These are phyloP conservation scores for Carapus acus DNA, from an alignment of 2,797 vertebrate genomes.

Conservation along the genomic window DNA sequence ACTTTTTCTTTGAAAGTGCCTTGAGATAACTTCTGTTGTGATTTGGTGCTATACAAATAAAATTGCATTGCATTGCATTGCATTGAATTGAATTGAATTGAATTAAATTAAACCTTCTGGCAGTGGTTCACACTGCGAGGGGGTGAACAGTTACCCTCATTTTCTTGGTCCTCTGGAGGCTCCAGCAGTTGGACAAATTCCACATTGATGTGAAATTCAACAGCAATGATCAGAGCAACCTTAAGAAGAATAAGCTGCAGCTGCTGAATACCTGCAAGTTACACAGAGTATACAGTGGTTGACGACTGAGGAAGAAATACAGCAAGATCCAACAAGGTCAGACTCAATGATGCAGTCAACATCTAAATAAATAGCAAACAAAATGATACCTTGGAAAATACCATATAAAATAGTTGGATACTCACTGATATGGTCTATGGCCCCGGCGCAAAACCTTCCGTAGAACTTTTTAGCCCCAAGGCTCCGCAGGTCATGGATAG, in stretches of 20 bases:
- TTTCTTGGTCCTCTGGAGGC: slow-evolving; percentile 90
- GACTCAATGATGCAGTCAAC: not conserved
- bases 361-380: too few species aligned
- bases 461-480: slow-evolving; percentile 97
- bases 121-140: slow-evolving; percentile 8
- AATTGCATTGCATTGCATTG: too few species aligned
- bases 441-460: slow-evolving; percentile 95
- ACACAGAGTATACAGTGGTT: not conserved
- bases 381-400: too few species aligned
- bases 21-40: too few species aligned
- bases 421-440: slow-evolving; percentile 99
- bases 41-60: too few species aligned
- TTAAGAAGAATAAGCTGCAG: slow-evolving; percentile 96
- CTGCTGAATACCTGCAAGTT: slow-evolving; percentile 86
- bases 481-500: slow-evolving; percentile 91
- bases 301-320: too few species aligned
- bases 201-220: slow-evolving; percentile 93
- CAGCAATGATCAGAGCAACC: slow-evolving; percentile 87
- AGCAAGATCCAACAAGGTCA: too few species aligned
- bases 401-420: too few species aligned
- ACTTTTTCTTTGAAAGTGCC: too few species aligned
- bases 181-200: slow-evolving; percentile 91
- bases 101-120: too few species aligned
- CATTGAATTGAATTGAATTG: too few species aligned
- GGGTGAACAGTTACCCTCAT: slow-evolving; percentile 73